Evolutionary conservation across 2,797 vertebrate genomes (phyloP), one percentile per base, ranked within the genome.

Genomic region (Apogon hyalosoma): DNA sequence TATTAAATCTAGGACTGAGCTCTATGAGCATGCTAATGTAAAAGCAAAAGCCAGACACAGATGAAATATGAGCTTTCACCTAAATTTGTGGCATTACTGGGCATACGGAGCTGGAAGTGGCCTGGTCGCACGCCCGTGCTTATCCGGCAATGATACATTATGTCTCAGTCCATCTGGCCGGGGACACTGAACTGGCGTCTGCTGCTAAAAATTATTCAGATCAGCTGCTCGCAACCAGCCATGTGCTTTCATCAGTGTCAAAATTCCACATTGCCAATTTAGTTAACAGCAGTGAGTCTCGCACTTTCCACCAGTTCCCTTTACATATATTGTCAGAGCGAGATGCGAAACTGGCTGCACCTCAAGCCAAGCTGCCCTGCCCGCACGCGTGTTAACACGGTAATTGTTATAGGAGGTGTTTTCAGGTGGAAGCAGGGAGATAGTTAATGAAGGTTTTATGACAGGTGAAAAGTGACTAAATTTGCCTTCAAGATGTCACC

Each of bases 161-260:
- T 80, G 73, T 84, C 78, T 73, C 82, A 51, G 63, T 77, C 90
- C 87, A 90, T 90, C 90, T 92, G 90, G 82, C 82, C 68, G 7
- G 56, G 61, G 68, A 61, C 55, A 47, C 45, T 72, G 53, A 71
- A 77, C 70, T 42, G 55, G 58, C 61, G 28, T 84, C 84, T 75
- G 77, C 76, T 67, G 58, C 49, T 47, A 69, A 45, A 80, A 82
- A 80, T 77, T 60, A 89, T 87, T 84, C 71, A 82, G 74, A 80
- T 79, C 83, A 87, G 69, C 84, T 84, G 82, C 76, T 80, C 76
- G 36, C 51, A 45, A 62, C 46, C 61, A 75, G 71, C 48, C 46
- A 10, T 36, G 4, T 0, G 3, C 45, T 78, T 78, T 71, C 61
- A 64, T 66, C 39, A 62, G 18, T 8, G 49, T 73, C 36, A 33